phyloP scores from a whole-genome alignment of 2,113 vertebrate species.

The Atractosteus spatula region DNA sequence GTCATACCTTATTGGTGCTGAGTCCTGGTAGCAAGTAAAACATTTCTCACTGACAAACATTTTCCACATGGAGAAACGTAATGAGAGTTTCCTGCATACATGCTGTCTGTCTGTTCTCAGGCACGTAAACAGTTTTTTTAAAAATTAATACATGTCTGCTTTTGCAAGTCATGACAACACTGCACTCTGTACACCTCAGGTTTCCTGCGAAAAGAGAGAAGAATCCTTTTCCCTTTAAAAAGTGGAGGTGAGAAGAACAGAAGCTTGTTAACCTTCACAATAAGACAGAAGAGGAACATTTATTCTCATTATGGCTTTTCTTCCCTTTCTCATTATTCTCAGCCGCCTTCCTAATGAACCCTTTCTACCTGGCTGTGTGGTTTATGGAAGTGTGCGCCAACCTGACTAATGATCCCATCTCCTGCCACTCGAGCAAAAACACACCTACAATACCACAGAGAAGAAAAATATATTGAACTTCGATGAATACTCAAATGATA shows the following conservation, averaged over 20 bases:
- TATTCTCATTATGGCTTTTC: slow-evolving; percentile 7
- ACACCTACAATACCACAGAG: neutral
- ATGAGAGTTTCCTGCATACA: too few species aligned
- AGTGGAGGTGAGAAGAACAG: slow-evolving; percentile 4
- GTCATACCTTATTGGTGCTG: neutral
- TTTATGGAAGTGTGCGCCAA: neutral
- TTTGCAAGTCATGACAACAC: slow-evolving; percentile 29
- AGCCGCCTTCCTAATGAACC: neutral
- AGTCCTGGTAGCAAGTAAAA: too few species aligned
- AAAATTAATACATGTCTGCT: too few species aligned
- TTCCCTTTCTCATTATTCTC: slow-evolving; percentile 6
- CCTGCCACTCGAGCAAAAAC: neutral
- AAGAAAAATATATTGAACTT: neutral
- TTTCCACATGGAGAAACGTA: too few species aligned
- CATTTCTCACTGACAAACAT: too few species aligned
- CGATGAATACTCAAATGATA: too few species aligned
- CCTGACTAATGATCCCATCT: slow-evolving; percentile 8
- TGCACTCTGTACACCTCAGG: slow-evolving; percentile 40
- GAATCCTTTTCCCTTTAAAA: neutral
- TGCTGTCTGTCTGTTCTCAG: too few species aligned
- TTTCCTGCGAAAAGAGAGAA: slow-evolving; percentile 26
- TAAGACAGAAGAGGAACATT: slow-evolving; percentile 5
- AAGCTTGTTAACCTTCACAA: slow-evolving; percentile 10
- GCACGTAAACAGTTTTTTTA: too few species aligned
- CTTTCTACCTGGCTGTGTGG: neutral